Conservation (phyloP, 2,113 vertebrate species). For the Sarotherodon lohbergeri region DNA sequence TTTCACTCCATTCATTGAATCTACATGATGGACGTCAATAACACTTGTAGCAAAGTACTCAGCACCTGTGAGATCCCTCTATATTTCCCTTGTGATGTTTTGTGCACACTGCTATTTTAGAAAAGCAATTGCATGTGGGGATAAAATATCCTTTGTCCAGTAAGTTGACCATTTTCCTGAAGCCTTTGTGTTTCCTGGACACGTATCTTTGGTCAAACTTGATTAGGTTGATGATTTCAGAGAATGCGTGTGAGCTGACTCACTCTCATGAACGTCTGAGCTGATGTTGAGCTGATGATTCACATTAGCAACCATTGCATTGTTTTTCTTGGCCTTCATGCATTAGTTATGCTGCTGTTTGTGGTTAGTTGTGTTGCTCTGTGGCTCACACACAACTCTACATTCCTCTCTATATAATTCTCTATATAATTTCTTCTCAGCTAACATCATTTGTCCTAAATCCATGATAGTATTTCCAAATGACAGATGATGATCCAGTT, state of each 20-base stretch:
- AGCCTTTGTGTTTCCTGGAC: neutral
- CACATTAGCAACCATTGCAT: neutral
- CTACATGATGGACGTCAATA: fast-evolving
- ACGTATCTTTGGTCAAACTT: fast-evolving
- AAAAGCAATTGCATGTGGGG: neutral
- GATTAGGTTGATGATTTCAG: neutral
- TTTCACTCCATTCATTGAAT: neutral
- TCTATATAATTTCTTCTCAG: neutral
- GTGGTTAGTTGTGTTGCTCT: neutral
- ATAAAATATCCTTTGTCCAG: neutral
- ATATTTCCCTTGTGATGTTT: neutral
- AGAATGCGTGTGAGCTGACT: neutral
- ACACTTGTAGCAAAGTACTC: neutral
- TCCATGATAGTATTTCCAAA: neutral
- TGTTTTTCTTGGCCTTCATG: neutral
- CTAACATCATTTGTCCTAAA: neutral
- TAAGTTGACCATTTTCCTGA: neutral
- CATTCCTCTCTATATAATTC: neutral
- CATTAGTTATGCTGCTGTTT: neutral
- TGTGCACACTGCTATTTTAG: neutral
- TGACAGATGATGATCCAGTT: neutral
- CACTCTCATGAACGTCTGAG: fast-evolving
- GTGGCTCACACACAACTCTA: neutral
- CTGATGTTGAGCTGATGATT: neutral
- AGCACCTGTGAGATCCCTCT: neutral